phyloP scores from a whole-genome alignment of 37 sponge, comb jelly and placozoan genomes.

The Chondrosia reniformis region DNA sequence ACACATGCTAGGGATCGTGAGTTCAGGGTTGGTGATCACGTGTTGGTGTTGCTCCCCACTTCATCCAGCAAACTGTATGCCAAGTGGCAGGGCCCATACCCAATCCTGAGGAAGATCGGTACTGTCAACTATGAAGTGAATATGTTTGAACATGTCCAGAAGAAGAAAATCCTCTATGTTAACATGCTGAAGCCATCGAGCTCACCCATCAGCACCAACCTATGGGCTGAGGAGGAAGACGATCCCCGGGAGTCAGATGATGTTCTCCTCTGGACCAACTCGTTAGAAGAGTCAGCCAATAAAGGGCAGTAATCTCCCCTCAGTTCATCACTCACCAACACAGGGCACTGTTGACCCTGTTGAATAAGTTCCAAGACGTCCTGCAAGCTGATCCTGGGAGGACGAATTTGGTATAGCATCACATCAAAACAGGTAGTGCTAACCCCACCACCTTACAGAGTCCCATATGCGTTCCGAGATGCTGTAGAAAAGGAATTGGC shows the following conservation, averaged over 20 bases:
- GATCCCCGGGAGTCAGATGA: no score
- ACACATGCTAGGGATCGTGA: slow-evolving; percentile 5
- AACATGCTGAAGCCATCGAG: no score
- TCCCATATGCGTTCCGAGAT: slow-evolving; percentile 33
- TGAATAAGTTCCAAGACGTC: slow-evolving; percentile 19
- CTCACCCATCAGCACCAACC: no score
- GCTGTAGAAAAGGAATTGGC: slow-evolving; percentile 24
- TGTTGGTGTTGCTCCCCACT: slow-evolving; percentile 49
- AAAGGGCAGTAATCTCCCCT: no score
- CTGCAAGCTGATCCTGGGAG: slow-evolving; percentile 15
- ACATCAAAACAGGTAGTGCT: slow-evolving; percentile 6
- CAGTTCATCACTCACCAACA: not conserved
- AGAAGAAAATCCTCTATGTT: slow-evolving; percentile 21
- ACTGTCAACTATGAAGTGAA: slow-evolving; percentile 36
- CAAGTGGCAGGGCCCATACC: slow-evolving; percentile 56
- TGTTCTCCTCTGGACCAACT: no score
- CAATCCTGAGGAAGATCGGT: slow-evolving; percentile 3
- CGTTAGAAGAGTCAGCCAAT: no score
- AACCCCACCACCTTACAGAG: slow-evolving; percentile 34
- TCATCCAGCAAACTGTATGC: slow-evolving; percentile 24
- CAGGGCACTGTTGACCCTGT: not conserved
- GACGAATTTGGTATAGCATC: slow-evolving; percentile 21
- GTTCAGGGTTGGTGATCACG: slow-evolving; percentile 47
- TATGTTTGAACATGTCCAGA: slow-evolving; percentile 9
- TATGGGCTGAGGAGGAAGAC: no score